Evolutionary conservation across 2,797 vertebrate genomes (phyloP).

Genomic region (Enteromius thamalakanensis): DNA sequence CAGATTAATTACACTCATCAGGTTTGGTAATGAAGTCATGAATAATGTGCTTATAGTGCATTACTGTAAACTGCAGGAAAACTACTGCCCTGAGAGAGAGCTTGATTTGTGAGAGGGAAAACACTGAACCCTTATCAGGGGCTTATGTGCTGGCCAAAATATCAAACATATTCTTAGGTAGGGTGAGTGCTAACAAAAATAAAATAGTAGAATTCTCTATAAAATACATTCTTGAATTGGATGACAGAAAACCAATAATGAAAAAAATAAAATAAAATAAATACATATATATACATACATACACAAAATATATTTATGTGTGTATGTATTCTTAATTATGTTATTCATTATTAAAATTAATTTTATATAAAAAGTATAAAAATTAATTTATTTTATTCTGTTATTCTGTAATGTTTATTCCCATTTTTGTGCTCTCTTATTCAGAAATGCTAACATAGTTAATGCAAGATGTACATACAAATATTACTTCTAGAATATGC

Average conservation of each 20-base stretch:
- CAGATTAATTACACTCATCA: conserved; percentile 62
- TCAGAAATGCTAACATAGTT: no score
- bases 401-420: no score
- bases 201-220: conserved; percentile 16
- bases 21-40: conserved; percentile 62
- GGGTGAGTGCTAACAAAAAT: not conserved
- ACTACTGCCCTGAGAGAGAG: conserved; percentile 24
- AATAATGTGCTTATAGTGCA: conserved; percentile 60
- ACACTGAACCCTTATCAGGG: conserved; percentile 49
- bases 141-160: conserved; percentile 30
- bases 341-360: no score
- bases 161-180: conserved; percentile 26
- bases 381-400: no score
- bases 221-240: not conserved
- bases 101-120: conserved; percentile 53
- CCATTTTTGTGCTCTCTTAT: no score
- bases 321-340: no score
- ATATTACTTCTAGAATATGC: not conserved
- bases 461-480: no score
- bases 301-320: no score
- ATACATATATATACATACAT: no score
- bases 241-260: not conserved
- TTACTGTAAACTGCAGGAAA: conserved; percentile 41
- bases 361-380: no score
- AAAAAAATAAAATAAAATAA: no score